Evolutionary conservation across 2,113 vertebrate genomes (phyloP).

Genomic region (Bubo scandiacus): DNA sequence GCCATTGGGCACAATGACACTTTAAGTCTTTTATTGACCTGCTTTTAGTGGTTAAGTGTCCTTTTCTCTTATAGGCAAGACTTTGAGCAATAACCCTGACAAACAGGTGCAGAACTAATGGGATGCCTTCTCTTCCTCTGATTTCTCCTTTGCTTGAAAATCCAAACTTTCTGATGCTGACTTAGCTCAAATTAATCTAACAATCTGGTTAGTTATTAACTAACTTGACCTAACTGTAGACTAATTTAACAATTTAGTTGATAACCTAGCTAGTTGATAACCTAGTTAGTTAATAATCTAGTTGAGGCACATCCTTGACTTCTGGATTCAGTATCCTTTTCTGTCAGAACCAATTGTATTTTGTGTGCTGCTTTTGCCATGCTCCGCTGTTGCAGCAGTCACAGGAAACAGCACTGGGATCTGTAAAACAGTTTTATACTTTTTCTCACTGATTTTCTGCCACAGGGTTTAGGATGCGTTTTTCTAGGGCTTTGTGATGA

Average conservation of each 20-base stretch:
- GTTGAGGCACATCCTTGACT: background rate
- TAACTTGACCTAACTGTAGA: background rate
- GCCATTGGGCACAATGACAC: background rate
- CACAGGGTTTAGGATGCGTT: background rate
- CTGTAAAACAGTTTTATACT: background rate
- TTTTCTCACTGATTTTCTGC: background rate
- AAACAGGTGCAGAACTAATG: background rate
- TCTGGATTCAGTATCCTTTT: background rate
- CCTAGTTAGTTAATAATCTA: background rate
- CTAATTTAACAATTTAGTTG: background rate
- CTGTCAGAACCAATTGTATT: background rate
- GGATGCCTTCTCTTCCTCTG: background rate
- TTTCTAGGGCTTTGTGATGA: background rate
- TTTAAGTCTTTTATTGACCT: background rate
- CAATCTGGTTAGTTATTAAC: background rate
- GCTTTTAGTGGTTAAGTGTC: background rate
- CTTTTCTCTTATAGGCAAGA: background rate
- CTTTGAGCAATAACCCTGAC: background rate
- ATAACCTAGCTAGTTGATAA: background rate
- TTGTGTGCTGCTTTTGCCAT: background rate
- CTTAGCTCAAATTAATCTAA: background rate
- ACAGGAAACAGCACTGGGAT: background rate
- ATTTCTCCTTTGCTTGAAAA: background rate
- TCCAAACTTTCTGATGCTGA: background rate
- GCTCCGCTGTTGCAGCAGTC: background rate